Evolutionary conservation across 2,888 invertebrate genomes (phyloP), one percentile per base, ranked within the genome.

Genomic region (Taenaris catops): DNA sequence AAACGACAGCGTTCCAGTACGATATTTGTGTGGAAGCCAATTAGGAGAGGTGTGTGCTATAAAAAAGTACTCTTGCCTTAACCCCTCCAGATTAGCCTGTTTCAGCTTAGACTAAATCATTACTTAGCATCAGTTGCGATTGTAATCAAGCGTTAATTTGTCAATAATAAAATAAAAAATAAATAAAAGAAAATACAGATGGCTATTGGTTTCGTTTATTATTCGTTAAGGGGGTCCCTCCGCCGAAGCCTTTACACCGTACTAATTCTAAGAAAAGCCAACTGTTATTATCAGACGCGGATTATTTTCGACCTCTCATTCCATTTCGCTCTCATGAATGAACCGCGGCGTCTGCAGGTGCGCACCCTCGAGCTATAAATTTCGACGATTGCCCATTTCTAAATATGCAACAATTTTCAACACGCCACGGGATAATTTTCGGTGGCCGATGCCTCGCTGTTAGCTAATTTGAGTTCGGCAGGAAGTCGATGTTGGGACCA

Each of bases 201-300:
- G n/a, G n/a, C n/a, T n/a, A n/a, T n/a, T n/a, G n/a, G n/a, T n/a
- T n/a, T n/a, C n/a, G n/a, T n/a, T n/a, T n/a, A n/a, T n/a, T n/a
- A n/a, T n/a, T n/a, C n/a, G n/a, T n/a, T n/a, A n/a, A n/a, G 24
- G 7, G 8, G 8, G 60, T 61, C 67, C 67, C 72, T 67, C 78
- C 79, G 65, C 51, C 68, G 63, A 81, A 84, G 81, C 83, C 83
- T 84, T 64, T 70, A 55, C 66, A 67, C 67, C 58, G 62, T 62
- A 67, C 66, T 63, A 69, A 72, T 83, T 83, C 84, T 63, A 53
- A 81, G 84, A 83, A 83, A 81, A 81, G 70, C 75, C 76, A 80
- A 81, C 79, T 71, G 84, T 78, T 83, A 84, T 83, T 84, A 83
- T 71, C 76, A 60, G 63, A 55, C 62, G 63, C 60, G 70, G 78